Evolutionary conservation across 2,888 invertebrate genomes (phyloP), one percentile per base, ranked within the genome.

Genomic region (Metellina segmentata): DNA sequence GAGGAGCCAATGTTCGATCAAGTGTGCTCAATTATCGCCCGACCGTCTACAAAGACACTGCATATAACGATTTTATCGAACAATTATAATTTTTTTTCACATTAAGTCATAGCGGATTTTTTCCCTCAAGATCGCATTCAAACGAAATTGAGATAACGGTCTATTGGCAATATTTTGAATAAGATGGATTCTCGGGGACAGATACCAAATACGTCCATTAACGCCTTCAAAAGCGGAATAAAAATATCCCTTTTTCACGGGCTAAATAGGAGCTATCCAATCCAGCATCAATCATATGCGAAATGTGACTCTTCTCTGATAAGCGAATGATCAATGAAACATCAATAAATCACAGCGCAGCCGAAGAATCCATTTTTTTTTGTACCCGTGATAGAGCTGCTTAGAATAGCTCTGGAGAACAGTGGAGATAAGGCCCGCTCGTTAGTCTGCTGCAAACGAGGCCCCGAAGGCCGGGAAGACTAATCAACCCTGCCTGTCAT

Each of bases 241-340:
- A 83, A 83, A 83, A 34, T 53, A 19, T 52, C 48, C 16, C 71
- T 20, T 61, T 53, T 75, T 19, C 74, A 51, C 52, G 53, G 19
- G 69, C 74, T 88, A 87, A 87, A 87, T 87, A 72, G 81, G 74
- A n/a, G 88, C 53, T 53, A 82, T n/a, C 48, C 81, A 88, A 75
- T 61, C 81, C 71, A 70, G 72, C 81, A 88, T 88, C 88, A 81
- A 88, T 88, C 88, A 88, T 88, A 88, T 81, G 88, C 81, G 88
- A 88, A 88, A 88, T 88, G 81, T 81, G 88, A 88, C 81, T 88
- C 81, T 51, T 19, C 72, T 49, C 70, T 69, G 88, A 88, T 88
- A 88, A 88, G 81, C 51, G 20, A 61, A 69, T 74, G 81, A 88
- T 88, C 88, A 88, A 88, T 88, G 81, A 49, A 88, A 88, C 88